phyloP scores from a whole-genome alignment of 2,797 vertebrate genomes.

The Parauchenoglanis ngamensis region DNA sequence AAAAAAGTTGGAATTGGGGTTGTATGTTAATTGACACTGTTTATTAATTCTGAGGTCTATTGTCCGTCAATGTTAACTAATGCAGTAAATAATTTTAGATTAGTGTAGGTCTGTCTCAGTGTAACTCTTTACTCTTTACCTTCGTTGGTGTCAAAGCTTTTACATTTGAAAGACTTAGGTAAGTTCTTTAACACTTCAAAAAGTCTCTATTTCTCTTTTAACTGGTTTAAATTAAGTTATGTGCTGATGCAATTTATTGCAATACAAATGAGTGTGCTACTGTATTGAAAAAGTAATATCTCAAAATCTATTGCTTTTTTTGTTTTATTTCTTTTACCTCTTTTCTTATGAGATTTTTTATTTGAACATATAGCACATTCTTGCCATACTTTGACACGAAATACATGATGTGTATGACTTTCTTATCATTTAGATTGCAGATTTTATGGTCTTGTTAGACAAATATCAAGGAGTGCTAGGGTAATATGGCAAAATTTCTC shows the following conservation, averaged over 20 bases:
- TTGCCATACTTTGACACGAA: not conserved
- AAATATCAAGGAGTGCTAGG: not conserved
- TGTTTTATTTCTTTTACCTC: not conserved
- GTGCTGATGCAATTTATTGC: not conserved
- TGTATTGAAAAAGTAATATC: not conserved
- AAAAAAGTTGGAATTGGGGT: too few species aligned
- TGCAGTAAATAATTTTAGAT: not conserved
- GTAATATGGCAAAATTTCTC: constrained; percentile 7
- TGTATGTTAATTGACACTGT: not conserved
- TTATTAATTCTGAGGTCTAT: not conserved
- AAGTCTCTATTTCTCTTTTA: not conserved
- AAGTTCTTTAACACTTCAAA: not conserved
- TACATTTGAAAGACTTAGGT: not conserved
- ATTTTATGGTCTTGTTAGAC: not conserved
- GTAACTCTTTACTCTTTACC: not conserved
- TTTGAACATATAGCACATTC: not conserved
- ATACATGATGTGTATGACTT: not conserved
- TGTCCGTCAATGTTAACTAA: not conserved
- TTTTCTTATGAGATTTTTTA: not conserved
- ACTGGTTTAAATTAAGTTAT: not conserved
- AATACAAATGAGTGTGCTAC: not conserved
- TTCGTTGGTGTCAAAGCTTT: not conserved
- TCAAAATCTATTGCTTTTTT: not conserved
- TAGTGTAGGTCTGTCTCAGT: not conserved
- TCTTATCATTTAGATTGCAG: not conserved